phyloP scores from a whole-genome alignment of 92 coral and sea anemone species.

The Bergia sp. region DNA sequence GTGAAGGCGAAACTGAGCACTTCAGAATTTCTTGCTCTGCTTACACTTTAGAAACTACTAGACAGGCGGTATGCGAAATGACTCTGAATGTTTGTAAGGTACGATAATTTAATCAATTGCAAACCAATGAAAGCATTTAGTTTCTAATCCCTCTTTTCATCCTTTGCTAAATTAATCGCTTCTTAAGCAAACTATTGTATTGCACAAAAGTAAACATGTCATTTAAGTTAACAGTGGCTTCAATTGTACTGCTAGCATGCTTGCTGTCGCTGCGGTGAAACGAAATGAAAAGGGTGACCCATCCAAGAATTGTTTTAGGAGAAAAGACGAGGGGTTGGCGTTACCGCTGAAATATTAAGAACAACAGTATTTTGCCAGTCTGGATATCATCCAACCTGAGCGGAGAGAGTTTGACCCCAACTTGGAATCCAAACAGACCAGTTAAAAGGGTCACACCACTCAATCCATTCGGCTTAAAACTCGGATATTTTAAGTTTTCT shows the following conservation, averaged over 20 bases:
- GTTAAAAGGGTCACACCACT: no score
- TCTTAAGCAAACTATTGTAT: slow-evolving; percentile 15
- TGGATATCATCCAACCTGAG: neutral
- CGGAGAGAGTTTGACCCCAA: neutral
- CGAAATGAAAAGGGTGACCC: neutral
- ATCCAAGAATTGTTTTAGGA: neutral
- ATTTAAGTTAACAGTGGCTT: neutral
- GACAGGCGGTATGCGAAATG: neutral
- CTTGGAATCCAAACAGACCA: neutral
- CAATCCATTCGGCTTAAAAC: neutral
- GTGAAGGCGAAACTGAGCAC: neutral
- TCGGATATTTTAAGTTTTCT: neutral
- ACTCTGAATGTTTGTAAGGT: neutral
- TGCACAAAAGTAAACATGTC: neutral
- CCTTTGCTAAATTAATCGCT: slow-evolving; percentile 12
- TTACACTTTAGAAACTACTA: neutral
- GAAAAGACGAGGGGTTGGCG: neutral
- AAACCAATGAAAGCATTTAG: neutral
- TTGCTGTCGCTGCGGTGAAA: neutral
- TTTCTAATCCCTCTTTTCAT: slow-evolving; percentile 23
- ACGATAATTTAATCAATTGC: neutral
- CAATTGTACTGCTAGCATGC: neutral
- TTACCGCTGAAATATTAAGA: neutral
- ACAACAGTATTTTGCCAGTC: neutral
- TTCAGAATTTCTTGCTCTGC: neutral